Evolutionary conservation across 1,140 invertebrate genomes (phyloP), one percentile per base, ranked within the genome.

Genomic region (Parapsyche elsis): DNA sequence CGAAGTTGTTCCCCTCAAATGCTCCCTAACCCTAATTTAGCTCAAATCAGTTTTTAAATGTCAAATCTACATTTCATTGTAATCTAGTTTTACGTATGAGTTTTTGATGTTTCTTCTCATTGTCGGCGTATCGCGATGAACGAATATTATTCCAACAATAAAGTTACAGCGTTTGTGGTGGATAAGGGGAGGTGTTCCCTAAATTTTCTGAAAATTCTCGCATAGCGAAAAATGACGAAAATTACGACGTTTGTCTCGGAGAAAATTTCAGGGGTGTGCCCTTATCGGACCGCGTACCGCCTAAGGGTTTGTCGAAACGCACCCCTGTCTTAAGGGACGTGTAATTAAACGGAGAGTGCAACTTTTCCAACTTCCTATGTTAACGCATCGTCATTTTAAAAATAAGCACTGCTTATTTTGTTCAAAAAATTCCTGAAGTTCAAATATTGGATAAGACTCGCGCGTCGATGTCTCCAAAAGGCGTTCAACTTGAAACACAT

Each of bases 281-380:
- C 77, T 81, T 81, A 81, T 81, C 81, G 71, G 75, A 57, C 71
- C 80, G 78, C 77, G 78, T 81, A 76, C 78, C 76, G 81, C 73
- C 81, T 49, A 45, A 71, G 78, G 81, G 64, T 30, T 12, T 10
- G 16, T 7, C 10, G 64, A 67, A 67, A 67, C 64, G 71, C 76
- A 78, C 44, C 45, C 71, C 45, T 73, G 38, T 73, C 45, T 49
- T 73, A 23, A 73, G 71, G n/a, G 71, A 79, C 76, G 77, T 79
- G 73, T 81, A 81, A 81, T 81, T 81, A 81, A 81, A 81, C 77
- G 64, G 24, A 67, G 64, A 79, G 49, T 76, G 73, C 53, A 75
- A 77, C 44, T 30, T 59, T 38, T 44, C 49, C 49, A 53, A 53
- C 49, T 53, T 53, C 16, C 16, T 53, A 53, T 12, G 16, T 16